phyloP scores from a whole-genome alignment of 37 sponge, comb jelly and placozoan genomes.

The Ianthella basta region DNA sequence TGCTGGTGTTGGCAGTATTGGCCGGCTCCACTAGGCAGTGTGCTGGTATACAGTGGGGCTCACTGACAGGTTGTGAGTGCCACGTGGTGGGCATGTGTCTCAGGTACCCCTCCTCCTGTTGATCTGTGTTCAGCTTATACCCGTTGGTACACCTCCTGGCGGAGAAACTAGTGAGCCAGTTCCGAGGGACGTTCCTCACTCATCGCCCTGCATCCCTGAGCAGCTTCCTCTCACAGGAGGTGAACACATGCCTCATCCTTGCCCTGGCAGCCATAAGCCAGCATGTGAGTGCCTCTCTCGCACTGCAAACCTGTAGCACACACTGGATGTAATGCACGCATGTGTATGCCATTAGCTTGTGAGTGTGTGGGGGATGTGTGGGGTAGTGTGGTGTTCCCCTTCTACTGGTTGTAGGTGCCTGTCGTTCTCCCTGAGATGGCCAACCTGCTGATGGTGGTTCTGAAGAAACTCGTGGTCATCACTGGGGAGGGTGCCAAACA shows the following conservation, averaged over 20 bases:
- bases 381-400: neutral
- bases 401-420: slow-evolving; percentile 39
- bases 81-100: neutral
- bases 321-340: too few relatives aligned
- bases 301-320: neutral
- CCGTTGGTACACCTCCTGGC: slow-evolving; percentile 61
- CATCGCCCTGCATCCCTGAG: slow-evolving; percentile 20
- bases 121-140: slow-evolving; percentile 29
- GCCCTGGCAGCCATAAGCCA: slow-evolving; percentile 50
- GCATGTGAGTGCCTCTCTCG: slow-evolving; percentile 47
- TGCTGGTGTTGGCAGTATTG: too few relatives aligned
- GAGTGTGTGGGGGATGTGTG: slow-evolving; percentile 9
- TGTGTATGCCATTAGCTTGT: too few relatives aligned
- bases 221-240: slow-evolving; percentile 65
- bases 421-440: slow-evolving; percentile 63
- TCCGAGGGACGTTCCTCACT: slow-evolving; percentile 48
- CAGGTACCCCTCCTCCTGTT: slow-evolving; percentile 23
- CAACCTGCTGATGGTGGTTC: slow-evolving; percentile 69
- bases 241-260: slow-evolving; percentile 48
- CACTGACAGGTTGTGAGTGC: neutral
- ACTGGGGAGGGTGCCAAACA: neutral
- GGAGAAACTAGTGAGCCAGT: slow-evolving; percentile 62
- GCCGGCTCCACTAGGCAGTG: too few relatives aligned
- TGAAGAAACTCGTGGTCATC: slow-evolving; percentile 45
- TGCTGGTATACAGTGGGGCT: too few relatives aligned